Conservation (phyloP, 2,113 vertebrate species). For the Pungitius pungitius region DNA sequence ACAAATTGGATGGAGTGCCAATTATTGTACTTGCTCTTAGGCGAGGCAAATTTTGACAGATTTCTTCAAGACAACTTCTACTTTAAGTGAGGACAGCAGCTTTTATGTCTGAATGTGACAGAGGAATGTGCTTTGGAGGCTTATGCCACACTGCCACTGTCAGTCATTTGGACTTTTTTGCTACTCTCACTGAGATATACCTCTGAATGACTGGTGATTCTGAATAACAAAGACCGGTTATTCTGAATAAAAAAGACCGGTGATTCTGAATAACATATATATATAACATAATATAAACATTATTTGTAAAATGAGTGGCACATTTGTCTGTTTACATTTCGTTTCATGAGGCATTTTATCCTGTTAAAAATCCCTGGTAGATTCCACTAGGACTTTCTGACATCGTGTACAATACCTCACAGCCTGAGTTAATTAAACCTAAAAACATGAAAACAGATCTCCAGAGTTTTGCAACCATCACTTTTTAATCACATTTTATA, state of each 20-base stretch:
- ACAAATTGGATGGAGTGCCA: constrained; percentile 47
- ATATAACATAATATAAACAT: constrained; percentile 20
- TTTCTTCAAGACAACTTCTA: constrained; percentile 9
- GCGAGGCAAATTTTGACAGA: constrained; percentile 27
- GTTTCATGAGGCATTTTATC: constrained; percentile 46
- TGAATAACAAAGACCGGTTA: constrained; percentile 35
- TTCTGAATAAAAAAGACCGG: too few relatives aligned
- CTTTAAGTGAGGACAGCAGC: constrained; percentile 19
- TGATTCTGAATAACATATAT: constrained; percentile 43
- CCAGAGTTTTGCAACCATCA: background rate
- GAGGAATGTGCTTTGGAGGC: constrained; percentile 33
- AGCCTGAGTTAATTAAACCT: constrained; percentile 39
- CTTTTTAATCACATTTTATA: background rate
- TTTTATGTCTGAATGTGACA: constrained; percentile 30
- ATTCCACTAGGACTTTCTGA: constrained; percentile 22
- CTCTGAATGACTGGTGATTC: background rate
- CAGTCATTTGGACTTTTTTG: constrained; percentile 24
- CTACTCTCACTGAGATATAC: constrained; percentile 32
- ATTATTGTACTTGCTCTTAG: constrained; percentile 52
- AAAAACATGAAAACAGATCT: constrained; percentile 14
- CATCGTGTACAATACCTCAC: constrained; percentile 34
- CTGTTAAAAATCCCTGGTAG: constrained; percentile 34
- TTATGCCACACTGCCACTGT: constrained; percentile 9
- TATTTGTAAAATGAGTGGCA: constrained; percentile 5
- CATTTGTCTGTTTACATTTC: constrained; percentile 30